A percentile compares a stretch with the other conserved stretches of the same genome.
Conservation (phyloP, 2,113 vertebrate genomes). For the Salminus brasiliensis region DNA sequence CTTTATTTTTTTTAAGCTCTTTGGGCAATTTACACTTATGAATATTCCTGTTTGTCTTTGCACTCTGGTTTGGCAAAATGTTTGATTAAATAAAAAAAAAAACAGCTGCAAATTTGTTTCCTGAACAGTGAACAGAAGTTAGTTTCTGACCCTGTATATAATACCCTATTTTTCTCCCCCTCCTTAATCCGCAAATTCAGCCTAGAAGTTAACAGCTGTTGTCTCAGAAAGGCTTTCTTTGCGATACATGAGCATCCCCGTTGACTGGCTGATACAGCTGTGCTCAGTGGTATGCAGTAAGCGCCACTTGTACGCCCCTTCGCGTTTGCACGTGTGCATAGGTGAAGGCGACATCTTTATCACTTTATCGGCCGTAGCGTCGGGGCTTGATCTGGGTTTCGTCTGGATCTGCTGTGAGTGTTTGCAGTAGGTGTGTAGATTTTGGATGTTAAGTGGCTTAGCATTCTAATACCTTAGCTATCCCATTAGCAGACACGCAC, state of each 20-base stretch:
- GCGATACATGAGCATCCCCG: not conserved
- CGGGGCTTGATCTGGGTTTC: conserved; percentile 9
- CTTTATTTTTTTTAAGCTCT: too few relatives aligned
- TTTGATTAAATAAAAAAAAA: too few relatives aligned
- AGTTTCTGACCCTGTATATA: not conserved
- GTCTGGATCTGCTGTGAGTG: not conserved
- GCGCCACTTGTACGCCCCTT: conserved; percentile 16
- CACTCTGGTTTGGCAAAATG: too few relatives aligned
- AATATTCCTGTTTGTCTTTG: too few relatives aligned
- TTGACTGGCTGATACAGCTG: conserved; percentile 33
- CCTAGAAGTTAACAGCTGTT: conserved; percentile 31
- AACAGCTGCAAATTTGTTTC: too few relatives aligned
- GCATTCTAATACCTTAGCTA: conserved; percentile 50
- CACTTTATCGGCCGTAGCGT: not conserved
- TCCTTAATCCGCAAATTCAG: conserved; percentile 17
- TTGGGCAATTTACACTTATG: too few relatives aligned
- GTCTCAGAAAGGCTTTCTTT: not conserved
- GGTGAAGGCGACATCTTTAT: not conserved
- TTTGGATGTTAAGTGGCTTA: conserved; percentile 53
- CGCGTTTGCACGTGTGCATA: not conserved
- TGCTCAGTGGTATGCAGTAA: conserved; percentile 13
- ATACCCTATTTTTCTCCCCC: not conserved
- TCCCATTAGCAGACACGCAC: conserved; percentile 59
- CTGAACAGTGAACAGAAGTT: not conserved
- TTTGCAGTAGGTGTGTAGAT: conserved; percentile 22